A percentile compares a stretch with the other conserved stretches of the same genome.
These are phyloP conservation scores for Pyrochroa serraticornis DNA, from an alignment of 2,888 invertebrate genomes.

Conservation along the genomic window DNA sequence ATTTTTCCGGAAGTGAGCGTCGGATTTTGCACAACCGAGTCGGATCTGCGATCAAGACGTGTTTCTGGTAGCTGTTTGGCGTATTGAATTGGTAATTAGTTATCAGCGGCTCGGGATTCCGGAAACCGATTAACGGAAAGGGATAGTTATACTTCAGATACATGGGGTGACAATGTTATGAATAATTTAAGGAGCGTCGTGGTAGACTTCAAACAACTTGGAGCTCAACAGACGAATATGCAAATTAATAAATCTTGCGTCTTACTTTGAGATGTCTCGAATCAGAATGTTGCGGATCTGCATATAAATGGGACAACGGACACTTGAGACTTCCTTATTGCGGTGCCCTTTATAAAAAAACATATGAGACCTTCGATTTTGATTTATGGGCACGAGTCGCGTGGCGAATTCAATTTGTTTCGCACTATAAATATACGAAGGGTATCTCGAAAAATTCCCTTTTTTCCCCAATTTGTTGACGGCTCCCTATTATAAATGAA, in stretches of 20 bases:
- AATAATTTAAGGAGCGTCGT: slow-evolving; percentile 54
- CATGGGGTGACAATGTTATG: slow-evolving; percentile 53
- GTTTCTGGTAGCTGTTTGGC: background rate
- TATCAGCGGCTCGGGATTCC: slow-evolving; percentile 30
- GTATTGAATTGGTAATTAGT: slow-evolving; percentile 33
- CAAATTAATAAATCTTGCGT: slow-evolving; percentile 57
- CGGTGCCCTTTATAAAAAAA: slow-evolving; percentile 25
- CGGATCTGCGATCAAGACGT: background rate
- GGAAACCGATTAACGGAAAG: slow-evolving; percentile 34
- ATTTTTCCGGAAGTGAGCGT: slow-evolving; percentile 2
- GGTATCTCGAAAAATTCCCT: background rate
- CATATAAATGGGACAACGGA: slow-evolving; percentile 54
- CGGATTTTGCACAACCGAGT: background rate
- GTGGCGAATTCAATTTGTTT: background rate
- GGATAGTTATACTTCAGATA: slow-evolving; percentile 46
- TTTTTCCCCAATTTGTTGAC: slow-evolving; percentile 36
- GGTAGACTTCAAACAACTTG: slow-evolving; percentile 52
- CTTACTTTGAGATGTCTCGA: slow-evolving; percentile 53
- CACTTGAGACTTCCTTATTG: slow-evolving; percentile 44
- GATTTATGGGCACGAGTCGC: slow-evolving; percentile 1
- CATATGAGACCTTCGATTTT: background rate
- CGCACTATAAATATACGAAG: background rate
- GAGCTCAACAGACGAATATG: slow-evolving; percentile 51
- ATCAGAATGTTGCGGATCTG: slow-evolving; percentile 51
- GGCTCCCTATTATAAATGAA: slow-evolving; percentile 39